phyloP scores from a whole-genome alignment of 2,113 vertebrate species.

The Rhinolophus ferrumequinum region DNA sequence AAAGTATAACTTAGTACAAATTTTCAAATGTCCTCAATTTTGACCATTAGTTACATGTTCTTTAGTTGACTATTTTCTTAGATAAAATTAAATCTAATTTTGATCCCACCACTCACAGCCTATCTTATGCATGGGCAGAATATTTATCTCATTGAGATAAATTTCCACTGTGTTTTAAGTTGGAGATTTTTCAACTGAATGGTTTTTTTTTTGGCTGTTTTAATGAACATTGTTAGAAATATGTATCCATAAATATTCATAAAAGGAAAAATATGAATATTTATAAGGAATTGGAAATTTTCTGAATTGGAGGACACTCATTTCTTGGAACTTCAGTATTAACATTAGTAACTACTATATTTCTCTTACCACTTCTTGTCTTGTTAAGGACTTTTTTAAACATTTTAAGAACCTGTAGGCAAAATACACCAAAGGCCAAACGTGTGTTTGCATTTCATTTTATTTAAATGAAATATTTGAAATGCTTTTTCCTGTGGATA shows the following conservation, averaged over 20 bases:
- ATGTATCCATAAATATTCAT: slow-evolving; percentile 80
- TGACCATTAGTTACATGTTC: neutral
- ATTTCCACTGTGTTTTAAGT: slow-evolving; percentile 61
- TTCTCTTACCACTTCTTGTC: slow-evolving; percentile 45
- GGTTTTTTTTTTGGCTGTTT: slow-evolving; percentile 67
- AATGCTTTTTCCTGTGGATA: neutral
- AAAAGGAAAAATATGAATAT: slow-evolving; percentile 76
- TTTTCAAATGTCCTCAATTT: neutral
- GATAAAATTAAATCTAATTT: slow-evolving; percentile 11
- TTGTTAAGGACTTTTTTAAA: slow-evolving; percentile 47
- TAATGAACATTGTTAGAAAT: slow-evolving; percentile 76
- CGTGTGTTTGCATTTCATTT: slow-evolving; percentile 45
- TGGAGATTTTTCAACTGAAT: slow-evolving; percentile 61
- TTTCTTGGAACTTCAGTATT: slow-evolving; percentile 66
- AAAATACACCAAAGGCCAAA: slow-evolving; percentile 49
- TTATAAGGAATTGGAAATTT: slow-evolving; percentile 76
- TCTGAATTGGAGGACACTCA: slow-evolving; percentile 71
- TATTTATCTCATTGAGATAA: neutral
- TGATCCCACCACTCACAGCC: neutral
- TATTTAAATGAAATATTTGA: slow-evolving; percentile 42
- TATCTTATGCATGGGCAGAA: neutral
- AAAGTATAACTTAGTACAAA: neutral
- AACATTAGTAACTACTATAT: slow-evolving; percentile 45
- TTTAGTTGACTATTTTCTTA: neutral
- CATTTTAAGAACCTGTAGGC: slow-evolving; percentile 19